Evolutionary conservation across 2,797 vertebrate genomes (phyloP).

Genomic region (Cetoscarus ocellatus): DNA sequence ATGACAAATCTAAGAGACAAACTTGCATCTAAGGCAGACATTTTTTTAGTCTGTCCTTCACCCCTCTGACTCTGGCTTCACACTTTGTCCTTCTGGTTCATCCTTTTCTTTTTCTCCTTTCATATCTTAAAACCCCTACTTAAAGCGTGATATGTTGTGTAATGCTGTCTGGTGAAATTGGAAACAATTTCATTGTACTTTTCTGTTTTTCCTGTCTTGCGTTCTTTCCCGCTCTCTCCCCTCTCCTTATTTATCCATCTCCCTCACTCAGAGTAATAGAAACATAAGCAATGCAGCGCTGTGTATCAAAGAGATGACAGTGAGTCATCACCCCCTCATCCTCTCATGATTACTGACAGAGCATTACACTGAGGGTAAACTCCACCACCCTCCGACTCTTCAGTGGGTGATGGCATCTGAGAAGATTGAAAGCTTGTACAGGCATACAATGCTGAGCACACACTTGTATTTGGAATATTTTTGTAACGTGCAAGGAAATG

Average conservation of each 20-base stretch:
- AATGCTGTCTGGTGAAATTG: constrained; percentile 8
- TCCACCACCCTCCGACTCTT: constrained; percentile 47
- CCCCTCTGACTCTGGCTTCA: neutral
- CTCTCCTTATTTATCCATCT: constrained; percentile 28
- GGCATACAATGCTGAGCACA: neutral
- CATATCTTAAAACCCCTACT: constrained; percentile 26
- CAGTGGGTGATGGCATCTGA: constrained; percentile 38
- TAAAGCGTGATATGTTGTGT: constrained; percentile 21
- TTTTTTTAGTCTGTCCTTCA: constrained; percentile 67
- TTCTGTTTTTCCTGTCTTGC: neutral
- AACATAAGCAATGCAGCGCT: constrained; percentile 41
- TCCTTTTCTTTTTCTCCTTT: constrained; percentile 23
- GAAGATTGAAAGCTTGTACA: neutral
- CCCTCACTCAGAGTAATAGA: constrained; percentile 31
- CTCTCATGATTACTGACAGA: constrained; percentile 53
- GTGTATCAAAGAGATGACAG: constrained; percentile 60
- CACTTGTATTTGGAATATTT: no score
- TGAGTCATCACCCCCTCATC: constrained; percentile 62
- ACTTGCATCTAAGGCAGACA: constrained; percentile 75
- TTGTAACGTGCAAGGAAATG: no score
- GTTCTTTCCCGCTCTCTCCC: neutral
- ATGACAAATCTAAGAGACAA: constrained; percentile 81
- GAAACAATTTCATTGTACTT: constrained; percentile 16
- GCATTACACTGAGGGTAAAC: constrained; percentile 60
- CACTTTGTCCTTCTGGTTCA: neutral